Percentiles rank a stretch among this genome's conserved stretches.
phyloP scores from a whole-genome alignment of 1,140 invertebrate species.

The Heliconius himera region DNA sequence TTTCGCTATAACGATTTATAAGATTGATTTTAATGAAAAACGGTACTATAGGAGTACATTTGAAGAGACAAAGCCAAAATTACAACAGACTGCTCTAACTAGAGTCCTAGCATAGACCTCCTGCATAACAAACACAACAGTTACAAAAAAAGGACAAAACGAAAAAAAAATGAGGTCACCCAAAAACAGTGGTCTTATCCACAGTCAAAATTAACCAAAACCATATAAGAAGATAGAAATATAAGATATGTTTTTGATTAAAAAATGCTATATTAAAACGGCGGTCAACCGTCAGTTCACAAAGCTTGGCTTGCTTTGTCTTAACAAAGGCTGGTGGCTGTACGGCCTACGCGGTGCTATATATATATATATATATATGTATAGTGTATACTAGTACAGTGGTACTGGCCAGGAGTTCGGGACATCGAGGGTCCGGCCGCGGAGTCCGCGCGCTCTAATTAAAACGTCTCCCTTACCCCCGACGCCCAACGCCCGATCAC shows the following conservation, averaged over 20 bases:
- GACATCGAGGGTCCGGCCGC: slow-evolving; percentile 59
- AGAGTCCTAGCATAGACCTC: not conserved
- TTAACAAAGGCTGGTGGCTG: slow-evolving; percentile 45
- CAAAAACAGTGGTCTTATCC: not conserved
- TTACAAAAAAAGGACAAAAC: not conserved
- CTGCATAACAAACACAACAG: not conserved
- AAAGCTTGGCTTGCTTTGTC: slow-evolving; percentile 48
- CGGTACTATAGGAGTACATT: not conserved
- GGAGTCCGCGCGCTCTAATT: slow-evolving; percentile 69
- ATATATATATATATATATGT: not conserved
- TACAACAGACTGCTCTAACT: not conserved
- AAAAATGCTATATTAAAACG: slow-evolving; percentile 45
- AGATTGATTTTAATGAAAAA: too few relatives aligned
- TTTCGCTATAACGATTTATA: too few relatives aligned
- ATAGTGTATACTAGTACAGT: not conserved
- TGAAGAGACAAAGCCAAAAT: not conserved
- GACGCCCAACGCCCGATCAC: slow-evolving; percentile 37
- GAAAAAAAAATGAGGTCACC: not conserved
- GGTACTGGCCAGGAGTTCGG: slow-evolving; percentile 49
- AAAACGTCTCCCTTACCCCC: slow-evolving; percentile 55
- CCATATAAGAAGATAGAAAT: slow-evolving; percentile 30
- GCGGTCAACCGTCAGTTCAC: slow-evolving; percentile 47
- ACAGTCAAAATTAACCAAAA: slow-evolving; percentile 9
- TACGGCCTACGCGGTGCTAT: slow-evolving; percentile 36
- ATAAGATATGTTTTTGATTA: slow-evolving; percentile 36